Percentiles rank a stretch among this genome's conserved stretches.
Evolutionary conservation across 2,797 vertebrate genomes (phyloP).

Genomic region (Pterois miles): DNA sequence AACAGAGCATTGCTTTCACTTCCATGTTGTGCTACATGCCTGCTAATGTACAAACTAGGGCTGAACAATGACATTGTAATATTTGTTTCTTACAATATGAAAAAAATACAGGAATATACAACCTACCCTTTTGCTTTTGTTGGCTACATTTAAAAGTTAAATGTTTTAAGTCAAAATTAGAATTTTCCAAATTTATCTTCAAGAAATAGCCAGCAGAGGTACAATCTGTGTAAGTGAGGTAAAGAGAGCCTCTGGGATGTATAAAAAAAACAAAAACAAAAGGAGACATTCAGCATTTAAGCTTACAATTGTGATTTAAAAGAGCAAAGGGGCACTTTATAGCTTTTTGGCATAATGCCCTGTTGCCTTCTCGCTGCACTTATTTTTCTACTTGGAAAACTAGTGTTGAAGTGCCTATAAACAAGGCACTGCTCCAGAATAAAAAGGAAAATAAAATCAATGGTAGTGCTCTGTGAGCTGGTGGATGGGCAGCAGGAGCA

Average conservation of each 20-base stretch:
- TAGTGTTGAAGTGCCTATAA: slow-evolving; percentile 50
- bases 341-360: slow-evolving; percentile 16
- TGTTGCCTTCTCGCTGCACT: slow-evolving; percentile 22
- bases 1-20: too few species aligned
- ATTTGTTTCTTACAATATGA: too few species aligned
- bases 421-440: slow-evolving; percentile 45
- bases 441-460: slow-evolving; percentile 53
- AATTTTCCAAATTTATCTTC: not conserved
- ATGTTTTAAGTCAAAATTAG: too few species aligned
- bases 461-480: slow-evolving; percentile 44
- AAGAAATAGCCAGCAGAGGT: not conserved
- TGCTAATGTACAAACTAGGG: too few species aligned
- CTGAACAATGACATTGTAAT: too few species aligned
- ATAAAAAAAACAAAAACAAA: not conserved
- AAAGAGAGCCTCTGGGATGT: not conserved
- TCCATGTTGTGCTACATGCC: too few species aligned
- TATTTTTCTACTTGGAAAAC: slow-evolving; percentile 51
- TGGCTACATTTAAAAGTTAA: too few species aligned
- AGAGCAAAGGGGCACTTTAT: slow-evolving; percentile 15
- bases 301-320: slow-evolving; percentile 24
- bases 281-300: slow-evolving; percentile 21
- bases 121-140: too few species aligned
- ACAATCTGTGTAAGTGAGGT: slow-evolving; percentile 14
- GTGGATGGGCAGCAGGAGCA: slow-evolving; percentile 27
- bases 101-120: too few species aligned